Evolutionary conservation across 2,113 vertebrate species (phyloP), one percentile per base, ranked within the genome.

Genomic region (Menura novaehollandiae): DNA sequence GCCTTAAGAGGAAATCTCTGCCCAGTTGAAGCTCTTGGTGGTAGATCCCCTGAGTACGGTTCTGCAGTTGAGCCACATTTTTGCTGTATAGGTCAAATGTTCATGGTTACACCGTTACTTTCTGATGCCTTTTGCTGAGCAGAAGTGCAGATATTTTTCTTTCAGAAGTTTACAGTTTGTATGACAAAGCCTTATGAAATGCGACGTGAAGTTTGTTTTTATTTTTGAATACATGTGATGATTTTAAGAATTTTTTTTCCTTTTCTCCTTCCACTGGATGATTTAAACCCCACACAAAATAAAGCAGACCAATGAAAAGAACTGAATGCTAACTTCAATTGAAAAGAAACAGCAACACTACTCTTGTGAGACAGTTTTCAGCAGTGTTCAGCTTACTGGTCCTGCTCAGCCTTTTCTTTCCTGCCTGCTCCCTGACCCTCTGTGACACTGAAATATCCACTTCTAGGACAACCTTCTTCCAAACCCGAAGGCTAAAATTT

Each of bases 381-480:
- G 32, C 83, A 93, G 85, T 56, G 78, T 91, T 89, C 85, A 94
- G 64, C 76, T 96, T 76, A 37, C 85, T 77, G 75, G 44, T 89
- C 68, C 88, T 89, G 76, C 76, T 94, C 81, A 89, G n/a, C 80
- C 69, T 84, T 92, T 62, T 89, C 89, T 86, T 78, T 92, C 66
- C 91, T 94, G 91, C 88, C 77, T 89, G 67, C 89, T 95, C 86
- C 85, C 83, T 73, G 60, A 91, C 93, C 83, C 80, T 84, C 89
- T 91, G 85, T 93, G 87, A 80, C 87, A 91, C 69, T 83, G 88
- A 91, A 95, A 93, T 95, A 90, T 83, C 76, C 83, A 84, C 81
- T 95, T 91, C 84, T 85, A 96, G 91, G 84, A 66, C 81, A 97
- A 83, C 80, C 68, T 92, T 95, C 93, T 96, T 97, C 88, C 75